These are phyloP conservation scores for Dicrurus megarhynchus DNA, from an alignment of 2,113 vertebrate genomes.

Conservation along the genomic window DNA sequence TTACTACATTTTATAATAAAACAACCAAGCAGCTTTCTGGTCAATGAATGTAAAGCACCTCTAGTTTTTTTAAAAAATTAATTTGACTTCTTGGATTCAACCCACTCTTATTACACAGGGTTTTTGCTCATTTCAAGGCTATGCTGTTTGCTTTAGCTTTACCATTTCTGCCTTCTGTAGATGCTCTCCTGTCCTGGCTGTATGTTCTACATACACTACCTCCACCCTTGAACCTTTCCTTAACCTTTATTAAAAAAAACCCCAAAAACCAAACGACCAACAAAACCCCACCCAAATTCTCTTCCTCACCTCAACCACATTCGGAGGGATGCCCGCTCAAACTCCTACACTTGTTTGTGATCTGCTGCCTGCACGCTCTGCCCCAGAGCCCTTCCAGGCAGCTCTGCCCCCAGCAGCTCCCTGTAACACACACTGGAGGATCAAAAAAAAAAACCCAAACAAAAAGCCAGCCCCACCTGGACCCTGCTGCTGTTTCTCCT, in stretches of 20 bases:
- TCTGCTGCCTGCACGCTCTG: neutral
- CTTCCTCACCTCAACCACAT: neutral
- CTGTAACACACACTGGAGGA: neutral
- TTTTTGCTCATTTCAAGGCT: neutral
- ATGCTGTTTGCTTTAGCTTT: neutral
- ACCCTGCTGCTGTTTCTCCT: neutral
- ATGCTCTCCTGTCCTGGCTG: neutral
- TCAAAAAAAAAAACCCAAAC: neutral
- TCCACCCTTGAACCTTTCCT: neutral
- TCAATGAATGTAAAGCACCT: neutral
- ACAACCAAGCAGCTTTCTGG: neutral
- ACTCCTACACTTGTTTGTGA: neutral
- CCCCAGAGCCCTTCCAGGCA: neutral
- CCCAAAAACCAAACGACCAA: neutral
- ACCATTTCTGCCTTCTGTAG: neutral
- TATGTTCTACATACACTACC: neutral
- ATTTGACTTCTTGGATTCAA: neutral
- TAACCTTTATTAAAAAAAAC: neutral
- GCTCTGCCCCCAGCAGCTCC: neutral
- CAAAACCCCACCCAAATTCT: neutral
- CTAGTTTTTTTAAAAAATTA: neutral
- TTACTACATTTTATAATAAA: neutral
- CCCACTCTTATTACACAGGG: neutral
- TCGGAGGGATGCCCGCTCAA: fast-evolving
- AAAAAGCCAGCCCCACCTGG: neutral